Percentiles rank a stretch among this genome's conserved stretches.
Evolutionary conservation across 2,888 invertebrate genomes (phyloP).

Genomic region (Drosophila peninsularis): DNA sequence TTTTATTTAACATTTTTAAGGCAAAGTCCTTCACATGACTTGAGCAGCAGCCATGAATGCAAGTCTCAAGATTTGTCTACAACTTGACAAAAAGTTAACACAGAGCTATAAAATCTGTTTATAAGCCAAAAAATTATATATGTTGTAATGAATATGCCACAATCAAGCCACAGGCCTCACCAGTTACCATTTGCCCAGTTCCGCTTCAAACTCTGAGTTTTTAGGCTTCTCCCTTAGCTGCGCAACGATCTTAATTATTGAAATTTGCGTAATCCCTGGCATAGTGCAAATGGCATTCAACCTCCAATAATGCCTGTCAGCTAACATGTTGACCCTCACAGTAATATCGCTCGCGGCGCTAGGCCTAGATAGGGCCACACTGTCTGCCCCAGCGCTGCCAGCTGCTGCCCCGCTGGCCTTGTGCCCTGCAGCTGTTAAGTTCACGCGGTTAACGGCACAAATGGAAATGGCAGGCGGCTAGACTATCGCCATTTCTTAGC

Average conservation of each 20-base stretch:
- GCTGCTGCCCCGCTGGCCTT: neutral
- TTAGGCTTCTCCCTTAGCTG: too few relatives aligned
- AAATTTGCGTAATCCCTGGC: constrained; percentile 25
- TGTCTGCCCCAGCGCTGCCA: neutral
- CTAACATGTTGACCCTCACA: constrained; percentile 43
- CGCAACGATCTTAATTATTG: constrained; percentile 27
- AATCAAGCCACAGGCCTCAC: too few relatives aligned
- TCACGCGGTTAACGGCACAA: constrained; percentile 57
- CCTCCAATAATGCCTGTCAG: constrained; percentile 29
- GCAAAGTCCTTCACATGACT: too few relatives aligned
- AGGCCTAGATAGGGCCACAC: neutral
- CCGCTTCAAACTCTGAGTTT: too few relatives aligned
- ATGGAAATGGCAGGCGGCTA: constrained; percentile 55
- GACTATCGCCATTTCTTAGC: constrained; percentile 43
- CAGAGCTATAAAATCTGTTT: too few relatives aligned
- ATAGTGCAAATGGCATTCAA: constrained; percentile 25
- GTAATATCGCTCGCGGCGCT: neutral
- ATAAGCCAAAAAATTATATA: too few relatives aligned
- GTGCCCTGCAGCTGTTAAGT: constrained; percentile 44
- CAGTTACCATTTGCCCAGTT: too few relatives aligned
- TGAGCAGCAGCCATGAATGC: too few relatives aligned
- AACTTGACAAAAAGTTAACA: too few relatives aligned
- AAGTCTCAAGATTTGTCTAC: too few relatives aligned
- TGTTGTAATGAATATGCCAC: too few relatives aligned
- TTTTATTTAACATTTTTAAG: too few relatives aligned